Evolutionary conservation across 2,797 vertebrate genomes (phyloP), one percentile per base, ranked within the genome.

Genomic region (Thunnus albacares): DNA sequence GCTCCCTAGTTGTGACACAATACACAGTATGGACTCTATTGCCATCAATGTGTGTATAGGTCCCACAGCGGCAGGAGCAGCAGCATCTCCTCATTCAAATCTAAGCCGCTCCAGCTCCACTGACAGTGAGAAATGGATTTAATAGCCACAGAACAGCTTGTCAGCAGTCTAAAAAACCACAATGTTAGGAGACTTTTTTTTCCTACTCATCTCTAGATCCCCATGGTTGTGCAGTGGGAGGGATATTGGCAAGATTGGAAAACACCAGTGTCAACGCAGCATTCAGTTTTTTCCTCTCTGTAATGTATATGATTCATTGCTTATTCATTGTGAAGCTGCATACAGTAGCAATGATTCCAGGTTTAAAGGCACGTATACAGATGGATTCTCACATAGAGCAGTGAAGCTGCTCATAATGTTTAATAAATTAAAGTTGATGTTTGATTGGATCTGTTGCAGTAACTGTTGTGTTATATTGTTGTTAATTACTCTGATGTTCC

Each of bases 91-190:
- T 90, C 91, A 93, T 94, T 93, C 90, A 92, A 91, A 94, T 93
- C 62, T 84, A 84, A 91, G 86, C 83, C 62, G 81, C 80, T 88
- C 76, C 73, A 65, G 84, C 90, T 82, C 64, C 82, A 86, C 84
- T 94, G 94, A 95, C 94, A 94, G 90, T 94, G 93, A 95, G 90
- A 90, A 94, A 95, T 95, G 92, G 91, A 93, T 95, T 93, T 94
- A 95, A 94, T 95, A 94, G 92, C 87, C 88, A 79, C 77, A 91
- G 90, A 95, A 93, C 89, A 89, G 92, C 91, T 90, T 94, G 95
- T 95, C 95, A 95, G 93, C 93, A 94, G 61, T 93, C 92, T 93
- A 82, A 92, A 92, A 90, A 91, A 83, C 64, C 87, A 89, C 86
- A 83, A 78, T 83, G 89, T 93, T 87, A 68, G 75, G 74, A 86